phyloP scores from a whole-genome alignment of 2,113 vertebrate genomes.

The Tenrec ecaudatus region DNA sequence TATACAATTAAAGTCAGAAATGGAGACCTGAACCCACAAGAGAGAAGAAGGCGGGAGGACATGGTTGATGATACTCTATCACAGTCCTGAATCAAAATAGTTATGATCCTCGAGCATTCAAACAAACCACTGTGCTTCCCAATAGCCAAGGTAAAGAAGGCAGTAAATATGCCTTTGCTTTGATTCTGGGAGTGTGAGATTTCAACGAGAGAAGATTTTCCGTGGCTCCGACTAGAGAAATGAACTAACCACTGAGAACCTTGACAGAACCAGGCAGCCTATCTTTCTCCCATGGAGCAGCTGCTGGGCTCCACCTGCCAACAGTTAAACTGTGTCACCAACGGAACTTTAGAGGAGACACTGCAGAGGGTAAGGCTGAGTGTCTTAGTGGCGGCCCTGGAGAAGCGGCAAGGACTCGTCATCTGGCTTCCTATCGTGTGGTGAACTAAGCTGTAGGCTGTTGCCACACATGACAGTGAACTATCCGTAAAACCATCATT shows the following conservation, averaged over 20 bases:
- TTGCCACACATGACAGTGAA: background rate
- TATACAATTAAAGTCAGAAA: conserved; percentile 30
- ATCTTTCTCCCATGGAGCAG: too few species aligned
- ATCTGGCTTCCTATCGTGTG: background rate
- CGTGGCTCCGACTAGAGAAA: conserved; percentile 45
- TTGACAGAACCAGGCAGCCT: too few species aligned
- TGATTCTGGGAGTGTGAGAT: conserved; percentile 40
- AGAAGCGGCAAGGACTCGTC: conserved; percentile 14
- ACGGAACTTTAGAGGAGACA: too few species aligned
- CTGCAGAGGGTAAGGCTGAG: too few species aligned
- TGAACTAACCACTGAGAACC: conserved; percentile 31
- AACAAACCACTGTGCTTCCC: conserved; percentile 38
- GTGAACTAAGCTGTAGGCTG: background rate
- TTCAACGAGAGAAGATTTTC: conserved; percentile 57
- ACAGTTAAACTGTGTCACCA: too few species aligned
- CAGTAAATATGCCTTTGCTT: conserved; percentile 23
- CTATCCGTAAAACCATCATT: conserved; percentile 21
- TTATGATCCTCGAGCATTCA: conserved; percentile 27
- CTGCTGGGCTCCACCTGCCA: too few species aligned
- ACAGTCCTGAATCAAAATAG: background rate
- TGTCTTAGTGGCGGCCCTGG: background rate
- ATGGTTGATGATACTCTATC: background rate
- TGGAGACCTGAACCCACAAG: background rate
- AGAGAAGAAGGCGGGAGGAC: background rate
- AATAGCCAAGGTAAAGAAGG: conserved; percentile 2